Conservation (phyloP, 2,113 vertebrate species). For the Rana temporaria region DNA sequence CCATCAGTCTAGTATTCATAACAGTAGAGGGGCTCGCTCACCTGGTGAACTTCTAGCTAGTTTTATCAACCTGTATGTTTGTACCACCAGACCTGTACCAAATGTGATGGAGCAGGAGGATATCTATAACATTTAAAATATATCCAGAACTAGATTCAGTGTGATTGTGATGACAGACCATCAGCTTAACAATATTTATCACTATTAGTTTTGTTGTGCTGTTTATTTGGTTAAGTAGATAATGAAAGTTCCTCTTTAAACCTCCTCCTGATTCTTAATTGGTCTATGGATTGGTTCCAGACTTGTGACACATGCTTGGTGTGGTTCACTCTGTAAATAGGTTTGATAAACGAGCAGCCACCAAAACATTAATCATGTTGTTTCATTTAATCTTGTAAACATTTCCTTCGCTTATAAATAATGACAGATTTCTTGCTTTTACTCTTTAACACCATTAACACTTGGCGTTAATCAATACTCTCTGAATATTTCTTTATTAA, state of each 20-base stretch:
- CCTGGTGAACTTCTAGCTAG: no score
- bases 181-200: no score
- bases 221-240: slow-evolving; percentile 4
- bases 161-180: no score
- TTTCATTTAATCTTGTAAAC: slow-evolving; percentile 51
- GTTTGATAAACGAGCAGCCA: slow-evolving; percentile 43
- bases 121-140: no score
- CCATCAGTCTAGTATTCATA: no score
- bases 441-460: slow-evolving; percentile 47
- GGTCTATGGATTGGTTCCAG: slow-evolving; percentile 42
- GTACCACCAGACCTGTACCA: no score
- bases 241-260: slow-evolving; percentile 2
- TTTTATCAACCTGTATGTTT: no score
- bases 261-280: slow-evolving; percentile 37
- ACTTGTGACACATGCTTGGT: slow-evolving; percentile 31
- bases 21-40: no score
- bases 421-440: slow-evolving; percentile 34
- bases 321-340: slow-evolving; percentile 12
- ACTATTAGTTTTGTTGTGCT: no score
- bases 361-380: slow-evolving; percentile 39
- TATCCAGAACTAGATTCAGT: no score
- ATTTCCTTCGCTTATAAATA: slow-evolving; percentile 46
- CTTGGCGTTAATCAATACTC: slow-evolving; percentile 33
- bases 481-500: slow-evolving; percentile 34
- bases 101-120: no score